These are phyloP conservation scores for Diplodus puntazzo DNA, from an alignment of 2,797 vertebrate genomes.

Conservation along the genomic window DNA sequence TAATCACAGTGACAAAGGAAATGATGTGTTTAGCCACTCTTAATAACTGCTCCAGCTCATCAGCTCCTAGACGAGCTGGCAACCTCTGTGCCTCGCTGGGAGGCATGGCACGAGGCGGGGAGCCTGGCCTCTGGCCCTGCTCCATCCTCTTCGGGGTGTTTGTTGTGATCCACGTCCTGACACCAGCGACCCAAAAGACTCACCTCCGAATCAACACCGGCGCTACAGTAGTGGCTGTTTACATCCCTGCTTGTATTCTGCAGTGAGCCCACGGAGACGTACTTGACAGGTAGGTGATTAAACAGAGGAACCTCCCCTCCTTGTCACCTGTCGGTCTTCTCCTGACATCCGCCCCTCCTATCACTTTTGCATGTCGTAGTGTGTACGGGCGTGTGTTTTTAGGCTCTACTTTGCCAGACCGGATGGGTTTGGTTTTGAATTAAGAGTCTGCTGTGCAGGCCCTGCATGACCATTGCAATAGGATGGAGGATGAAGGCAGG, in stretches of 20 bases:
- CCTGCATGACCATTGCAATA: conserved; percentile 71
- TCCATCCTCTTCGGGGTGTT: conserved; percentile 40
- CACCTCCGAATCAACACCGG: conserved; percentile 44
- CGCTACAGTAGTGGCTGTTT: conserved; percentile 29
- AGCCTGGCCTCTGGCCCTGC: conserved; percentile 37
- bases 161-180: conserved; percentile 58
- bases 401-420: conserved; percentile 23
- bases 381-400: conserved; percentile 6
- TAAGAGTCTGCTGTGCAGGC: conserved; percentile 71
- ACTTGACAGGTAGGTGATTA: conserved; percentile 70
- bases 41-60: conserved; percentile 78
- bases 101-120: conserved; percentile 24
- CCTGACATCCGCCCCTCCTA: conserved; percentile 54
- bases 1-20: conserved; percentile 79
- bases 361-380: conserved; percentile 7
- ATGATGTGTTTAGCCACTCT: conserved; percentile 79
- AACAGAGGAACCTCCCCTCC: conserved; percentile 57
- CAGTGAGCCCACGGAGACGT: conserved; percentile 51
- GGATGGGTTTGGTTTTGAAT: conserved; percentile 75
- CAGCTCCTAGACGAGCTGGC: conserved; percentile 51
- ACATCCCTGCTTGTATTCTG: conserved; percentile 20
- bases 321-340: conserved; percentile 61
- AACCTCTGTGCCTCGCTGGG: conserved; percentile 23
- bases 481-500: conserved; percentile 78
- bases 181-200: conserved; percentile 51